Conservation (phyloP, 2,888 invertebrate species). For the Scaptomyza polygonia region DNA sequence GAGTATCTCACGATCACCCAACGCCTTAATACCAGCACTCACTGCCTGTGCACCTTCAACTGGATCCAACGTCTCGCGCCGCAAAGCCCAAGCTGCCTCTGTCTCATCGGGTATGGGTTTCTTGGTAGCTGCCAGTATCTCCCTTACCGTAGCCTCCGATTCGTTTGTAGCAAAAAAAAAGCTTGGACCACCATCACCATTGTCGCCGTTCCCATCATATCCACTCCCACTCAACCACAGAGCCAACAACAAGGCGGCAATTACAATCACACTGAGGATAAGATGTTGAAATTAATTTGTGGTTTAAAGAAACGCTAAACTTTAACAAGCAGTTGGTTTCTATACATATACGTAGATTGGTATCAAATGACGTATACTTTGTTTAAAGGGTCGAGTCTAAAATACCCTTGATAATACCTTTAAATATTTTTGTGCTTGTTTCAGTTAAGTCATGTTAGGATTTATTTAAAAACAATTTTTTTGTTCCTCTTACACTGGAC, state of each 20-base stretch:
- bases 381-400: background rate
- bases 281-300: constrained; percentile 51
- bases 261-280: constrained; percentile 69
- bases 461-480: no score
- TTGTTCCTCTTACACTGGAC: no score
- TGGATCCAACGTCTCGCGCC: constrained; percentile 40
- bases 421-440: no score
- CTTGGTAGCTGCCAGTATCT: constrained; percentile 47
- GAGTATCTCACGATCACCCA: constrained; percentile 86
- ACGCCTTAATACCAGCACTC: constrained; percentile 86
- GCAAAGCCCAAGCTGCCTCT: constrained; percentile 68
- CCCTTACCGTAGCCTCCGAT: constrained; percentile 8
- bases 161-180: constrained; percentile 60
- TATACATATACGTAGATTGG: background rate
- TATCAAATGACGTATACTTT: constrained; percentile 29
- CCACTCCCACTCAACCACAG: constrained; percentile 63
- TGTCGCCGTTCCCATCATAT: constrained; percentile 18
- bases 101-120: constrained; percentile 74
- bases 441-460: no score
- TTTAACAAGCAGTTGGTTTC: constrained; percentile 12
- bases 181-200: constrained; percentile 38
- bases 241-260: constrained; percentile 70
- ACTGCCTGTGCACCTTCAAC: constrained; percentile 84
- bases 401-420: background rate
- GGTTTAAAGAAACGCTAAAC: constrained; percentile 19